Conservation (phyloP, 2,888 invertebrate genomes). For the Heliothis peltigera region DNA sequence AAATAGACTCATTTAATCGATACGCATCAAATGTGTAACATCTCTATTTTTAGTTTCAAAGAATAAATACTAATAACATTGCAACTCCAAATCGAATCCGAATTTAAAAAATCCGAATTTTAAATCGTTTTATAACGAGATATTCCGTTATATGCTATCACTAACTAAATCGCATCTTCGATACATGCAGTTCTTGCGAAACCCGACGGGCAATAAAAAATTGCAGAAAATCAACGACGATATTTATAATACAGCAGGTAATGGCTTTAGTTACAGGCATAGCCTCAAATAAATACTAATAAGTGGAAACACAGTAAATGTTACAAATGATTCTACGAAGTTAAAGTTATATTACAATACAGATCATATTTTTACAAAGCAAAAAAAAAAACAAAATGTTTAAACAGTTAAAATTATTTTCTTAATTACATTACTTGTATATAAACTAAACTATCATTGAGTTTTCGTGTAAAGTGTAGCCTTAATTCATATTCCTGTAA, state of each 20-base stretch:
- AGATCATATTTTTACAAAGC: conserved; percentile 55
- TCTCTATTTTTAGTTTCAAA: conserved; percentile 14
- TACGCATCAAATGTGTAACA: conserved; percentile 37
- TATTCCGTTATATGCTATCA: conserved; percentile 26
- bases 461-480: conserved; percentile 25
- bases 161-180: conserved; percentile 25
- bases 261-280: conserved; percentile 18
- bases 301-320: conserved; percentile 24
- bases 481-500: conserved; percentile 14
- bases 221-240: conserved; percentile 23
- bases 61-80: conserved; percentile 19
- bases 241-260: conserved; percentile 39
- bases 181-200: conserved; percentile 10
- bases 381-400: conserved; percentile 20
- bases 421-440: conserved; percentile 30
- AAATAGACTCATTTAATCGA: conserved; percentile 23
- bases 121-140: conserved; percentile 38
- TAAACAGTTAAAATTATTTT: conserved; percentile 18
- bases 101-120: no score
- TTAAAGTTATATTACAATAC: conserved; percentile 42
- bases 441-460: conserved; percentile 34
- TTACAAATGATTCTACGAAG: conserved; percentile 34
- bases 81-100: conserved; percentile 25
- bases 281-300: conserved; percentile 33
- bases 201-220: conserved; percentile 12